Evolutionary conservation across 2,113 vertebrate species (phyloP), one percentile per base, ranked within the genome.

Genomic region (Anser cygnoides): DNA sequence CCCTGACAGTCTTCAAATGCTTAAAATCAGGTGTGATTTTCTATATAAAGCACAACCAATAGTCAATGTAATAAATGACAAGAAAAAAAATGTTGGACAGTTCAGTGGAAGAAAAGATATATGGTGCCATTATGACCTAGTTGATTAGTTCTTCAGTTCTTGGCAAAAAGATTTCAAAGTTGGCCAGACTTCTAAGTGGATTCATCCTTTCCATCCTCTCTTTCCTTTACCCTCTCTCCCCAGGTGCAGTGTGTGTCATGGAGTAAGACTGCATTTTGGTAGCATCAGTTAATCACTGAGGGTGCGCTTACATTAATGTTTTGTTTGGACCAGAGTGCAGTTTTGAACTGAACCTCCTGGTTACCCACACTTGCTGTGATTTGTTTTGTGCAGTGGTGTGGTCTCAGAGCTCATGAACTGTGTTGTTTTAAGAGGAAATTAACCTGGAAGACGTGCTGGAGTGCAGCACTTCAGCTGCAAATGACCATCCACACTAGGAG

Each of bases 131-230:
- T 76, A 57, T 1, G n/a, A 77, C 62, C 35, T 65, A 29, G 67
- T 84, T 85, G 66, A 96, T 94, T 87, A 87, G 43, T 68, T 85
- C 81, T 91, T 90, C 62, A 31, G 58, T 62, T 87, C 75, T 87
- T 93, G 93, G 90, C 82, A 92, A 75, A 58, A 87, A 72, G 13
- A 33, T 54, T 85, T 93, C 50, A 54, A 54, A 54, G 67, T 22
- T 90, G 62, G 67, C 58, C 54, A 52, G 74, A 66, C 18, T 88
- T 93, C 29, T 3, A 9, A 83, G 58, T 22, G 33, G 29, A 43
- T 75, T 93, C 49, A 8, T 85, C 58, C 76, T 16, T 72, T 87
- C 41, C 0, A 0, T 39, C 49, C 6, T 89, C 29, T 75, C 41
- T 55, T 37, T 44, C 61, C 55, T 81, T 23, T 63, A 46, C 6